Evolutionary conservation across 1,140 invertebrate species (phyloP).

Genomic region (Solenopsis fugax): DNA sequence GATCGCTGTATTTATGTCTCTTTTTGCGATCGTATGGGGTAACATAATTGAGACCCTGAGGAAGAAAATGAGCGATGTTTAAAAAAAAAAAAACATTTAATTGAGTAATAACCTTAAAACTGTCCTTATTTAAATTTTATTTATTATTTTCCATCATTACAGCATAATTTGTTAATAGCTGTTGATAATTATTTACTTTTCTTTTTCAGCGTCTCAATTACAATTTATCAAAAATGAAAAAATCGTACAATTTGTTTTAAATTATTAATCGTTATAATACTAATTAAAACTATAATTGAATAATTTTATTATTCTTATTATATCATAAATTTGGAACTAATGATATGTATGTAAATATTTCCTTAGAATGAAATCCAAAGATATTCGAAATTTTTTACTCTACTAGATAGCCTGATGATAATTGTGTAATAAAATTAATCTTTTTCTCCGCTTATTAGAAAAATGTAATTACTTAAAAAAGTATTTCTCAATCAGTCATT

Average conservation of each 20-base stretch:
- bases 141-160: neutral
- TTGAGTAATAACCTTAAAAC: neutral
- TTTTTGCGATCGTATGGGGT: neutral
- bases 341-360: neutral
- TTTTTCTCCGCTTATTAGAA: neutral
- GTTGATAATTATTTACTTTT: neutral
- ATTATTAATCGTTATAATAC: neutral
- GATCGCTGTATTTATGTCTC: neutral
- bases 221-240: neutral
- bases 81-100: neutral
- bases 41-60: neutral
- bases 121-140: neutral
- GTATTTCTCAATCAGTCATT: conserved; percentile 2
- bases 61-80: neutral
- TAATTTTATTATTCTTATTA: neutral
- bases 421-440: neutral
- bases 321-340: neutral
- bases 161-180: no score
- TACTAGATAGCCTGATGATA: neutral
- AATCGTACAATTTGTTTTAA: conserved; percentile 2
- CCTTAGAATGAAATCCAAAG: neutral
- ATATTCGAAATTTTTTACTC: neutral
- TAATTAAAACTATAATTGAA: neutral
- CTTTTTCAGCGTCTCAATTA: neutral
- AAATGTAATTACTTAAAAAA: conserved; percentile 6